These are phyloP conservation scores for Holothuria leucospilota DNA, from an alignment of 53 echinoderm and acorn worm species.

Conservation along the genomic window DNA sequence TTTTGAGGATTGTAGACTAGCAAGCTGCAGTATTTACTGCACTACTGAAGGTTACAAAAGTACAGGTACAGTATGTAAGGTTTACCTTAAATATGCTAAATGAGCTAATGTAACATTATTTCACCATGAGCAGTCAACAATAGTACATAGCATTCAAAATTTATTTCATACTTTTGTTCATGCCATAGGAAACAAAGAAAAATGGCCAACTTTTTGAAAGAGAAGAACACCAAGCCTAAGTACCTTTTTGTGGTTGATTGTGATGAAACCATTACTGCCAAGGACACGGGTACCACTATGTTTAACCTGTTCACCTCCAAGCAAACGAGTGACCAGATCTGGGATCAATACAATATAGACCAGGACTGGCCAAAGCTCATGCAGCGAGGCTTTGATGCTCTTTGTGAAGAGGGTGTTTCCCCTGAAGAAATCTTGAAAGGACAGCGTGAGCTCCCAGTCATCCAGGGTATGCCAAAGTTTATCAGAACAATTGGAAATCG, in stretches of 20 bases:
- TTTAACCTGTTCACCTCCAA: conserved; percentile 18
- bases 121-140: no score
- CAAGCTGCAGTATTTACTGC: no score
- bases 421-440: conserved; percentile 32
- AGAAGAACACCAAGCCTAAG: conserved; percentile 8
- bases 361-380: conserved; percentile 38
- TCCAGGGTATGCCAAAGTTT: conserved; percentile 32
- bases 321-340: conserved; percentile 22
- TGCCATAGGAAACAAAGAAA: neutral
- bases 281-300: conserved; percentile 33
- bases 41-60: no score
- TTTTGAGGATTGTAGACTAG: no score
- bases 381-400: conserved; percentile 35
- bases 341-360: conserved; percentile 28
- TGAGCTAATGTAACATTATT: no score
- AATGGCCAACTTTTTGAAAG: conserved; percentile 32
- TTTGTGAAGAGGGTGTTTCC: conserved; percentile 8
- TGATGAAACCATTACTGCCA: conserved; percentile 36
- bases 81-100: no score
- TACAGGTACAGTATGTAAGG: no score
- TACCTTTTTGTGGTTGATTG: conserved; percentile 41
- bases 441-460: conserved; percentile 21
- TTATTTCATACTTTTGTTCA: no score
- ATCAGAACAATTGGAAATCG: conserved; percentile 32
- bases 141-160: no score